Base-by-base conservation (phyloP, 1,140 invertebrate species). In the Fopius arisanus region DNA sequence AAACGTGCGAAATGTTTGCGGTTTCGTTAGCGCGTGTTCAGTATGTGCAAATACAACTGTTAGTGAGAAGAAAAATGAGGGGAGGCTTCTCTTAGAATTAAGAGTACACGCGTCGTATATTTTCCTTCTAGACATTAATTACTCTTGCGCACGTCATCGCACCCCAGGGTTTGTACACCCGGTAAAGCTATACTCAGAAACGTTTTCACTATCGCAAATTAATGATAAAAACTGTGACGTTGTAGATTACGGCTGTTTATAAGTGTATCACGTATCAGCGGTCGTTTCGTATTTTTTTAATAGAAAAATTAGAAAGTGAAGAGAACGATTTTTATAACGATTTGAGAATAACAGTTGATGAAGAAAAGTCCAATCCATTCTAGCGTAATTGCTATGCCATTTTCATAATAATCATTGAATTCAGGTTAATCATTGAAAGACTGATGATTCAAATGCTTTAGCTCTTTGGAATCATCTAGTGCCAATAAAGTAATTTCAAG, bases 41-140 rank as follows among this genome's bases (percentile, higher is more conserved):
- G n/a, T 9, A n/a, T n/a, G 43, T 16, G 43, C 43, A 37, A 37
- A 37, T 37, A 37, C 16, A 33, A 66, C 33, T 66, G 29, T 66
- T 66, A 48, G n/a, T 12, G 41, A 2, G 29, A 23, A 51, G n/a
- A 19, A 26, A 7, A n/a, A n/a, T 26, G 43, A 7, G 19, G 12
- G 28, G n/a, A 69, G 0, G 41, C 3, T 48, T n/a, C n/a, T 12
- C 29, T 69, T 70, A 14, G 37, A 70, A 70, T 70, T 59, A 70
- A 70, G 59, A 59, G 26, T 59, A 70, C 26, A 70, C 21, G 54
- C 54, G 6, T 43, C n/a, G 10, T 48, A 65, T 72, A 72, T 40
- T 63, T 72, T 66, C 21, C 54, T 65, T 72, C 31, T 19, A 72
- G 70, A 72, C 62, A 72, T 72, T 72, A 72, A 72, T 72, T 66